Conservation (phyloP, 2,113 vertebrate species). For the Albula goreensis region DNA sequence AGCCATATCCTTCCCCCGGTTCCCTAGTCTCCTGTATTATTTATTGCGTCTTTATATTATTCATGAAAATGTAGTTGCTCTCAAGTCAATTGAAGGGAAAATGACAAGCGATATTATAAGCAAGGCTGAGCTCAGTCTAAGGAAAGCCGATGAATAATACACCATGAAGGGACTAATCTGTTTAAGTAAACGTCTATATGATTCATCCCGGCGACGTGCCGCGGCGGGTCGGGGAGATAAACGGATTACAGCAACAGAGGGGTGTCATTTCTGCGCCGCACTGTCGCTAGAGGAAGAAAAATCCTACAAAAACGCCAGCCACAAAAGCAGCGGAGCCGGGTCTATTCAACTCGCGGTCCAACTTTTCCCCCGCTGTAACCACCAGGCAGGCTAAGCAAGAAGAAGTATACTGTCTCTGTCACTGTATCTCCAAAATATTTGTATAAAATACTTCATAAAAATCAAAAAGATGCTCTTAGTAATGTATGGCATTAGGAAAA, state of each 20-base stretch:
- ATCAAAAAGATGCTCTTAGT: too few species aligned
- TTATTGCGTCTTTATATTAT: constrained; percentile 28
- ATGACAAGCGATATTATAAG: constrained; percentile 32
- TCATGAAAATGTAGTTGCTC: constrained; percentile 28
- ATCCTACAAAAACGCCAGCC: not conserved
- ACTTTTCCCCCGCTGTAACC: not conserved
- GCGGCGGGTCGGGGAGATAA: constrained; percentile 10
- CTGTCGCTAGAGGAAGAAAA: not conserved
- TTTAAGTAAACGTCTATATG: constrained; percentile 31
- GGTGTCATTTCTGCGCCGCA: not conserved
- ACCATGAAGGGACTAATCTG: constrained; percentile 28
- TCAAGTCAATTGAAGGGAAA: constrained; percentile 30
- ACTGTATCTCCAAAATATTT: too few species aligned
- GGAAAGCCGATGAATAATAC: constrained; percentile 28
- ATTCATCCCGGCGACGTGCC: constrained; percentile 10
- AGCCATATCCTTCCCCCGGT: not conserved
- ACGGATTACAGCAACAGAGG: not conserved
- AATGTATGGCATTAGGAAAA: too few species aligned
- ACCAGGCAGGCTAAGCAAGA: not conserved
- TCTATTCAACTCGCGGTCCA: not conserved
- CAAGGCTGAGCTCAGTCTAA: constrained; percentile 8
- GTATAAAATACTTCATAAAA: too few species aligned
- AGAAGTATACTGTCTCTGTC: not conserved
- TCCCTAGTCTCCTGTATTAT: constrained; percentile 7
- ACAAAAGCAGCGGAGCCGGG: not conserved